Base-by-base conservation (phyloP, 2,797 vertebrate genomes). In the Smutsia temminckii region DNA sequence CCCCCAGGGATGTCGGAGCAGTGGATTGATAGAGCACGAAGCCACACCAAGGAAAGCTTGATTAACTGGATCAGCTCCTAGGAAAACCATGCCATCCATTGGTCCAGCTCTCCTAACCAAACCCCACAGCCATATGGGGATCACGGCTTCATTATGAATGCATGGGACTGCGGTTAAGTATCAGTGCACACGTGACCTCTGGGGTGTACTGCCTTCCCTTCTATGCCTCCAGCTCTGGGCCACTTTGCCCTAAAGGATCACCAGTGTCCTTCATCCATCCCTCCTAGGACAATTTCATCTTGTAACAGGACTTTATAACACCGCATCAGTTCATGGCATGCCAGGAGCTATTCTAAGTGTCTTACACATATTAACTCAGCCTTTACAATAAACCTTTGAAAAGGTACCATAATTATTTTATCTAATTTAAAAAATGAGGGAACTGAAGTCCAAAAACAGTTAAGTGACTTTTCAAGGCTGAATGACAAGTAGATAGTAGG, bases 311-410 rank as follows among this genome's bases (percentile, higher is more conserved):
- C 40, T 16, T 16, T 0, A 6, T 6, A 12, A 16, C 0, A 0
- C 0, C 3, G 29, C 0, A 0, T n/a, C 34, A 2, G 18, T 17
- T 2, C 9, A 9, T 0, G 32, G 14, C 29, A 2, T 1, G 2
- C 11, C 9, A 46, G 23, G 32, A 0, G 2, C 57, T 34, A 3
- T 25, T 37, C 74, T 10, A 32, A 53, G 49, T 1, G 27, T 5
- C 32, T 46, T 10, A 25, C 21, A 13, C 2, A 3, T n/a, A 23
- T 4, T 49, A n/a, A 53, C 11, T 25, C 6, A 9, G 8, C 23
- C 27, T 61, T 90, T 27, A 4, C 1, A 17, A 21, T 21, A 29
- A 49, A 32, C 25, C 4, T 4, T 10, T 2, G 23, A 23, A 63
- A 49, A 9, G 23, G 32, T 11, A 2, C 55, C 2, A 2, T 11